These are phyloP conservation scores for Melanerpes aurifrons DNA, from an alignment of 2,113 vertebrate species.

Conservation along the genomic window DNA sequence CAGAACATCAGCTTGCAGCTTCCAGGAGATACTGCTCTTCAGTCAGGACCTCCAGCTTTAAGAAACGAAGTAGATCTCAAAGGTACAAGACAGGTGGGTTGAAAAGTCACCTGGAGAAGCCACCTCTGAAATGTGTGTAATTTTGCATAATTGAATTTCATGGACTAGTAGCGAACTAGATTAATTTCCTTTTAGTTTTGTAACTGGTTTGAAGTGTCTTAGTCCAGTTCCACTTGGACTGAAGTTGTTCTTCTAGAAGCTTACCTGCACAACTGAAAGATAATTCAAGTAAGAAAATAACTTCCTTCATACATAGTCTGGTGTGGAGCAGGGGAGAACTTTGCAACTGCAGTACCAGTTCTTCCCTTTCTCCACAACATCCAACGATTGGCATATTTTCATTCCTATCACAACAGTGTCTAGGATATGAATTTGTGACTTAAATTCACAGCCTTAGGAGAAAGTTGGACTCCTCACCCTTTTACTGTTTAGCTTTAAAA, in stretches of 20 bases:
- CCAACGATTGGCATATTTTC: not conserved
- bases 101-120: not conserved
- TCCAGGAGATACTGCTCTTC: constrained; percentile 55
- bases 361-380: not conserved
- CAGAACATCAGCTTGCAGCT: constrained; percentile 71
- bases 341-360: not conserved
- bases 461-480: not conserved
- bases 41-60: constrained; percentile 64
- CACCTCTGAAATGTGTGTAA: not conserved
- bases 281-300: not conserved
- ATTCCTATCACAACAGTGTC: not conserved
- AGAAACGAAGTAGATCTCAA: constrained; percentile 75
- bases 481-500: not conserved
- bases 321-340: not conserved
- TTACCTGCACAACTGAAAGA: not conserved
- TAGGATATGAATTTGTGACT: not conserved
- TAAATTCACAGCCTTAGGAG: not conserved
- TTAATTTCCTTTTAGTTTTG: not conserved
- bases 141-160: not conserved
- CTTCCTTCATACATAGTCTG: not conserved
- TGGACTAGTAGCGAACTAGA: not conserved
- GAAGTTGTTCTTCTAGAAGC: not conserved
- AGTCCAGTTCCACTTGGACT: not conserved
- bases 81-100: constrained; percentile 75
- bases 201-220: not conserved